phyloP scores from a whole-genome alignment of 2,113 vertebrate genomes.

The Coreoperca whiteheadi region DNA sequence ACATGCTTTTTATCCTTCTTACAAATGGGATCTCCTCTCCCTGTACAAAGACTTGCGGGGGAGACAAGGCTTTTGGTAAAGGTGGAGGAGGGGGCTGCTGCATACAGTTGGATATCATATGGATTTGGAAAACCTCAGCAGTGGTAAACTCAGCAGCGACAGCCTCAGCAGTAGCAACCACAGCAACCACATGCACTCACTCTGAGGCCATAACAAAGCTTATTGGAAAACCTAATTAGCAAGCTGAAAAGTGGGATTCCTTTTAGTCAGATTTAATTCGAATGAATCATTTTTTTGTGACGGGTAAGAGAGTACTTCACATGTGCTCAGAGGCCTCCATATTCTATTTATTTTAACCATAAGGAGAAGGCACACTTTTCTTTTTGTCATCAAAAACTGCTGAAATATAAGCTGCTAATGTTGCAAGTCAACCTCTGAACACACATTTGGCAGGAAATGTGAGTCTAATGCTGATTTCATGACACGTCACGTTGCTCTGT shows the following conservation, averaged over 20 bases:
- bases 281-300: conserved; percentile 39
- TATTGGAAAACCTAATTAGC: conserved; percentile 49
- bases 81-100: conserved; percentile 42
- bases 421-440: neutral
- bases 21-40: neutral
- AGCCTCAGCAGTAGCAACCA: conserved; percentile 67
- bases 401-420: neutral
- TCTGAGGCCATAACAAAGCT: conserved; percentile 60
- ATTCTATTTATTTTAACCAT: neutral
- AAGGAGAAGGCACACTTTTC: neutral
- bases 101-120: conserved; percentile 65
- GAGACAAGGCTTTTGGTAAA: conserved; percentile 18
- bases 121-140: conserved; percentile 71
- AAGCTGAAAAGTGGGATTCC: conserved; percentile 13
- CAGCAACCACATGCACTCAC: conserved; percentile 69
- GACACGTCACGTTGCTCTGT: neutral
- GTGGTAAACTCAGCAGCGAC: conserved; percentile 63
- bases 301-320: neutral
- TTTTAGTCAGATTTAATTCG: conserved; percentile 31
- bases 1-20: neutral
- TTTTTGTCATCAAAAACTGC: neutral
- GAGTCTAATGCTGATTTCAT: neutral
- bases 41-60: conserved; percentile 23
- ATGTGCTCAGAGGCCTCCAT: neutral
- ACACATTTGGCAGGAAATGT: conserved; percentile 40